Evolutionary conservation across 1,140 invertebrate genomes (phyloP).

Genomic region (Chrysoperla carnea): DNA sequence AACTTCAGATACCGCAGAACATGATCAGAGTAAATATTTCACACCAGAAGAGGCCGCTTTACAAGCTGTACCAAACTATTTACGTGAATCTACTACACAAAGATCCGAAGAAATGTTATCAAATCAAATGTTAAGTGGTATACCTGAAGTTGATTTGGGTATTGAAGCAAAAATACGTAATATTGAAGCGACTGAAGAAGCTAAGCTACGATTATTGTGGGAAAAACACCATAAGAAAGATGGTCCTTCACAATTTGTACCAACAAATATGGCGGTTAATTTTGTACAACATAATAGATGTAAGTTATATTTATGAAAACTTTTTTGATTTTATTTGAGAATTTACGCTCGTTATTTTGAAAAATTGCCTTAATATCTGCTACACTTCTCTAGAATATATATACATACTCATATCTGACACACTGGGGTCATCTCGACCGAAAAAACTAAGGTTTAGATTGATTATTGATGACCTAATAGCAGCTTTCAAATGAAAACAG

Average conservation of each 20-base stretch:
- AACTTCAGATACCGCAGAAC: slow-evolving; percentile 16
- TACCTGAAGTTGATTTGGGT: slow-evolving; percentile 98
- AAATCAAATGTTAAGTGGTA: slow-evolving; percentile 99
- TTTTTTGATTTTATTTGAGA: slow-evolving; percentile 14
- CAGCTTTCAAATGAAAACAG: too few relatives aligned
- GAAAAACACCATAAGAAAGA: slow-evolving; percentile 83
- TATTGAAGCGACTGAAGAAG: slow-evolving; percentile 95
- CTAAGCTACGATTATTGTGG: slow-evolving; percentile 78
- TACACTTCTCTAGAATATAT: slow-evolving; percentile 1
- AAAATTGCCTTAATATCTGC: too few relatives aligned
- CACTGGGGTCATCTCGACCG: background rate
- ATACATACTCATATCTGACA: slow-evolving; percentile 1
- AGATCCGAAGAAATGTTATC: slow-evolving; percentile 94
- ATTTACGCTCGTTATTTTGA: too few relatives aligned
- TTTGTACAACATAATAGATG: slow-evolving; percentile 94
- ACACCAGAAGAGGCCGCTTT: slow-evolving; percentile 76
- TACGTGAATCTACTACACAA: slow-evolving; percentile 62
- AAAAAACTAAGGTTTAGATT: too few relatives aligned
- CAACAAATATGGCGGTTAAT: slow-evolving; percentile 94
- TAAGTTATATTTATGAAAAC: slow-evolving; percentile 24
- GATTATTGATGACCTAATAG: too few relatives aligned
- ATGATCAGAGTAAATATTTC: slow-evolving; percentile 46
- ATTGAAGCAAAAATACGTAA: slow-evolving; percentile 96
- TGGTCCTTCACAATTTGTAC: slow-evolving; percentile 90
- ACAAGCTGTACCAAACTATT: slow-evolving; percentile 69